Evolutionary conservation across 2,888 invertebrate species (phyloP), one percentile per base, ranked within the genome.

Genomic region (Dione juno): DNA sequence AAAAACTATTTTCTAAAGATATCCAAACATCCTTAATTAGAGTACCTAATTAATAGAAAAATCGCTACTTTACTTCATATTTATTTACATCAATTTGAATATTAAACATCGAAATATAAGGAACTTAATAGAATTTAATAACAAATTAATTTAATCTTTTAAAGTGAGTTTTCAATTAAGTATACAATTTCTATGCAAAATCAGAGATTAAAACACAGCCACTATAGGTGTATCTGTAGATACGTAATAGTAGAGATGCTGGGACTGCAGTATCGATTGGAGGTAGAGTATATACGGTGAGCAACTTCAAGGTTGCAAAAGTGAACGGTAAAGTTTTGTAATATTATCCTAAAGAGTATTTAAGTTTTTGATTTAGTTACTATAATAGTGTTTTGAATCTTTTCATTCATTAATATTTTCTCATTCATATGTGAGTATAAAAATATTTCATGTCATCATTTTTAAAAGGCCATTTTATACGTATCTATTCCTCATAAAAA

Each of bases 211-310:
- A 64, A 64, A 50, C 64, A 48, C 35, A 37, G 64, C 64, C 19
- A 64, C 19, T 19, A 37, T 64, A 64, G 64, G 50, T 64, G 35
- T 64, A 50, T 50, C 61, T 61, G 13, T 64, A 50, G 37, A 35
- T 64, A 64, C 50, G 64, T 14, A 50, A 48, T 64, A 40, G 50
- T 40, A 53, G 59, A 54, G 66, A 67, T 61, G 61, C 72, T 72
- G 69, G 69, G 67, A 74, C 71, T 77, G 76, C 75, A 76, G 61
- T 74, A 77, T 77, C 72, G 77, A 77, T 76, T 75, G 52, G 57
- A 64, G 19, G 52, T 68, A 63, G 40, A 57, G 41, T 65, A 48
- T 35, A 19, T 65, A 43, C 57, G 37, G 21, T 66, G 63, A 68
- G 35, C 48, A 67, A 45, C 53, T 63, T 66, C 72, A 72, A 72